These are phyloP conservation scores for Tringa solitaria DNA, from an alignment of 2,113 vertebrate species.

Conservation along the genomic window DNA sequence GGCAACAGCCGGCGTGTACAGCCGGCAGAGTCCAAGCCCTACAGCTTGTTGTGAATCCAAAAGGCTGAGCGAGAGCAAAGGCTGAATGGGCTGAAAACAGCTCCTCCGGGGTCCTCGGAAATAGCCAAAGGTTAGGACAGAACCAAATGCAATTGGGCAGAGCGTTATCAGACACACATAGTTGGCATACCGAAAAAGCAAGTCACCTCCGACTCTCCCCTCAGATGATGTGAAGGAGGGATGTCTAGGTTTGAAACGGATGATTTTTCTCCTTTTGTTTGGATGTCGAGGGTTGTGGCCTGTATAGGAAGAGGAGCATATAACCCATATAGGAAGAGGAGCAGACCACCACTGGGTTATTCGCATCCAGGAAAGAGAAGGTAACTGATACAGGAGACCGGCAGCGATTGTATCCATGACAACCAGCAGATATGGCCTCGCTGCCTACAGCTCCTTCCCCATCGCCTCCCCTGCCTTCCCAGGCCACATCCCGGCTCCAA, in stretches of 20 bases:
- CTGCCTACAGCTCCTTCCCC: neutral
- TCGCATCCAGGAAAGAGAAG: slow-evolving; percentile 31
- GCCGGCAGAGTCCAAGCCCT: fast-evolving
- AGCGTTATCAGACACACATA: neutral
- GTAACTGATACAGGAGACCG: slow-evolving; percentile 7
- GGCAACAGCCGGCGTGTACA: neutral
- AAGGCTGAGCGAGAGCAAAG: neutral
- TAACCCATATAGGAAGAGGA: neutral
- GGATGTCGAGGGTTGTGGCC: neutral
- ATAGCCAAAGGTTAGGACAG: neutral
- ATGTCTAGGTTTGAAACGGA: neutral
- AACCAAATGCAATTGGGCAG: fast-evolving
- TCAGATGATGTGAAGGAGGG: neutral
- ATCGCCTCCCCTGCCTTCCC: neutral
- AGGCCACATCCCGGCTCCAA: neutral
- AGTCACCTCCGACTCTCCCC: neutral
- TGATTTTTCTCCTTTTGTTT: neutral
- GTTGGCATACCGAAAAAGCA: neutral
- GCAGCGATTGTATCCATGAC: slow-evolving; percentile 58
- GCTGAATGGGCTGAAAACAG: neutral
- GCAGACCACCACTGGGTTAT: neutral
- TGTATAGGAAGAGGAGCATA: neutral
- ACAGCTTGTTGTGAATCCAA: neutral
- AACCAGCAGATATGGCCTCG: slow-evolving; percentile 15
- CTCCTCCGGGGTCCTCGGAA: neutral